Percentiles rank a stretch among this genome's conserved stretches.
Conservation (phyloP, 1,140 invertebrate genomes). For the Telenomus remus region DNA sequence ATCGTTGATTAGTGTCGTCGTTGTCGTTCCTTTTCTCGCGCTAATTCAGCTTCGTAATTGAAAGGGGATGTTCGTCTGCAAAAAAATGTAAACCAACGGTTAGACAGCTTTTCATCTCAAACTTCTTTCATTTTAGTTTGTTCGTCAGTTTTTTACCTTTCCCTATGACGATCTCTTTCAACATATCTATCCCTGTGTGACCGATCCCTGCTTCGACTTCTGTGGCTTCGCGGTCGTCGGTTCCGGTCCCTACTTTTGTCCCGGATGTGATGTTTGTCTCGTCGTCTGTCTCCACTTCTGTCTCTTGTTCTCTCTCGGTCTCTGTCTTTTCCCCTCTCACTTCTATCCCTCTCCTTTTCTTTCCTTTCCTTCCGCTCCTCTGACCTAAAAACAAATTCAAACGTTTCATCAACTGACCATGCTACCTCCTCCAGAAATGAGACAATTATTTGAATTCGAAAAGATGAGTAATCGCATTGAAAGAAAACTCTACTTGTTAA, state of each 20-base stretch:
- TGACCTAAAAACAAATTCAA: conserved; percentile 55
- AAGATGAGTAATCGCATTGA: conserved; percentile 37
- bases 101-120: neutral
- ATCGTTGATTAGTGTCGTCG: conserved; percentile 56
- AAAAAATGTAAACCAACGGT: conserved; percentile 20
- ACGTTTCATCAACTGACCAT: neutral
- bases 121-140: neutral
- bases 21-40: conserved; percentile 72
- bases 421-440: neutral
- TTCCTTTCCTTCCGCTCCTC: conserved; percentile 65
- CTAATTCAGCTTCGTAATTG: conserved; percentile 73
- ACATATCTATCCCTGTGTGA: conserved; percentile 64
- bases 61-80: conserved; percentile 68
- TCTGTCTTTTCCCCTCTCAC: conserved; percentile 59
- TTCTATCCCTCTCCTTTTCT: conserved; percentile 57
- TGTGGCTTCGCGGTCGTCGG: conserved; percentile 66
- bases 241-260: conserved; percentile 52
- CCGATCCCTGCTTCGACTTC: conserved; percentile 71
- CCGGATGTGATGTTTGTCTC: conserved; percentile 62
- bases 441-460: conserved; percentile 31
- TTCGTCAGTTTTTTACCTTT: conserved; percentile 58
- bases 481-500: conserved; percentile 40
- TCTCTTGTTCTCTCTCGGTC: conserved; percentile 67
- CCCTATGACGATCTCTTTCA: conserved; percentile 67
- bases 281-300: conserved; percentile 62